These are phyloP conservation scores for Drosophila trapezifrons DNA, from an alignment of 1,140 invertebrate species.

Conservation along the genomic window DNA sequence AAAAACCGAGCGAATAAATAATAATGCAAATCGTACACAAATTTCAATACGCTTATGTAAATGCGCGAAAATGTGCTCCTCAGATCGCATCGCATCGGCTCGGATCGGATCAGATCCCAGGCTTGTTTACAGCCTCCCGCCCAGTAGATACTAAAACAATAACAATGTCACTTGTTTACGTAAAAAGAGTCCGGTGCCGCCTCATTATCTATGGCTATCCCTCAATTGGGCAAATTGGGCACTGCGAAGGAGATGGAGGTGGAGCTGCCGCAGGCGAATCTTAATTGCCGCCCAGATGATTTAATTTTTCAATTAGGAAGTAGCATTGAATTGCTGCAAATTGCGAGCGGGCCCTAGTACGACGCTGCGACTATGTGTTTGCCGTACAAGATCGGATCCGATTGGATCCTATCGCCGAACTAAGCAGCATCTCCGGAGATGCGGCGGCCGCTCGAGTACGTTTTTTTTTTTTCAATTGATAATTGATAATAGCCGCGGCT, in stretches of 20 bases:
- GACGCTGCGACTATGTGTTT: neutral
- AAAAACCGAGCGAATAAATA: constrained; percentile 49
- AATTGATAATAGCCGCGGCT: constrained; percentile 48
- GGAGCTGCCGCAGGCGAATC: constrained; percentile 19
- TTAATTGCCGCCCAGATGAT: constrained; percentile 73
- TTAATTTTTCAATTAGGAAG: constrained; percentile 80
- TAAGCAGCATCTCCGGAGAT: constrained; percentile 15
- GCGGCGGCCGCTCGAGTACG: neutral
- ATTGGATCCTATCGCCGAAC: constrained; percentile 21
- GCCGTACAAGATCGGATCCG: constrained; percentile 37
- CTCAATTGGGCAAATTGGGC: constrained; percentile 68
- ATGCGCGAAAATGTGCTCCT: constrained; percentile 45
- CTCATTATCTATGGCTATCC: constrained; percentile 64
- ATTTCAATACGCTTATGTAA: constrained; percentile 56
- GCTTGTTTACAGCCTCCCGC: constrained; percentile 51
- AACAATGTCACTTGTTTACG: constrained; percentile 53
- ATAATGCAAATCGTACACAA: constrained; percentile 53
- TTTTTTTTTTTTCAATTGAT: constrained; percentile 57
- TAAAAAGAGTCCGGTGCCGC: constrained; percentile 37
- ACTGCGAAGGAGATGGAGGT: constrained; percentile 15
- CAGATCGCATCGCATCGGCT: neutral
- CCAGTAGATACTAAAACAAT: constrained; percentile 54
- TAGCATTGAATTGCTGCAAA: constrained; percentile 71
- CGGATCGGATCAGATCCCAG: constrained; percentile 14
- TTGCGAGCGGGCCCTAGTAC: constrained; percentile 28